Evolutionary conservation across 1,140 invertebrate species (phyloP), one percentile per base, ranked within the genome.

Genomic region (Oscheius sp.): DNA sequence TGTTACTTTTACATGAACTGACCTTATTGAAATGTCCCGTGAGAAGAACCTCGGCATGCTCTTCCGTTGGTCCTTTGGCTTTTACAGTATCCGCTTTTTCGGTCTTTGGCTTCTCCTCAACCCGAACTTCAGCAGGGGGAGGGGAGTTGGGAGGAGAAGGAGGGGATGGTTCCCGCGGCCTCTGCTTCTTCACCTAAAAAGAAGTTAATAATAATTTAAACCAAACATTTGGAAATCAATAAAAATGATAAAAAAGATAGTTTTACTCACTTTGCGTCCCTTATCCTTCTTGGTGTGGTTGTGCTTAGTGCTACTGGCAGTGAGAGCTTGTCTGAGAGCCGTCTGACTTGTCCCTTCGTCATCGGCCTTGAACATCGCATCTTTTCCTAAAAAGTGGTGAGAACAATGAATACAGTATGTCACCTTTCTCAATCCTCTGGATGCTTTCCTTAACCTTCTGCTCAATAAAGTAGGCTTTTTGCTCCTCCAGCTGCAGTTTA

Each of bases 401-500:
- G 36, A 15, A 65, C 36, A 45, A 7, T 31, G 36, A 1, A 65
- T n/a, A n/a, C n/a, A n/a, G n/a, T n/a, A n/a, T 42, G 23, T 32
- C 32, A 45, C 61, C 61, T 26, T 63, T 63, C 23, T 63, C 61
- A 32, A 63, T 63, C 15, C 61, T 35, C 32, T 36, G 61, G 26
- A 63, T 63, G 26, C 61, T 63, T n/a, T 63, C 61, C 31, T 36
- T 13, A n/a, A 82, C 52, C 49, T 82, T 82, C 66, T 67, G 80
- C 38, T 81, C 82, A 23, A 82, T 80, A 31, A 82, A 73, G 29
- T 75, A 64, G 28, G 67, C 64, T 32, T 80, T 77, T 64, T 82
- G 81, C 2, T 66, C 64, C 38, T 82, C 80, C 34, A 82, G 63
- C 67, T 82, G 66, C 15, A 20, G n/a, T 45, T 79, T 82, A 67